phyloP scores from a whole-genome alignment of 1,140 invertebrate species.

The Stenopsyche tienmushanensis region DNA sequence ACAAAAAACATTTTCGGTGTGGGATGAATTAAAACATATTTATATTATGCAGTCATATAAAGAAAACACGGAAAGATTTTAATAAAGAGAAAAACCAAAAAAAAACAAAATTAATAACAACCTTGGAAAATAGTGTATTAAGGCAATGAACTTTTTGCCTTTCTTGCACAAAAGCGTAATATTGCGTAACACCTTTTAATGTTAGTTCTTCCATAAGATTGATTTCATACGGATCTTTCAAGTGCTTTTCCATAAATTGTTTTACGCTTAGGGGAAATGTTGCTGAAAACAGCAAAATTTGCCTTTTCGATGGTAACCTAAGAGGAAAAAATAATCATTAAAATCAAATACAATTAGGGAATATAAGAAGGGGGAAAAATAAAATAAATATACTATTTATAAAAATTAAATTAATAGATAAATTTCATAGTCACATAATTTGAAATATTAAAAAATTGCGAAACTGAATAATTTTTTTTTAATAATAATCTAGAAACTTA shows the following conservation, averaged over 20 bases:
- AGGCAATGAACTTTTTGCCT: conserved; percentile 99
- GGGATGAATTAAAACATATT: too few relatives aligned
- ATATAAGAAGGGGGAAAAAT: too few relatives aligned
- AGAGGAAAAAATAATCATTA: conserved; percentile 19
- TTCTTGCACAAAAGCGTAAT: conserved; percentile 99
- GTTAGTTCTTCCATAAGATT: conserved; percentile 99
- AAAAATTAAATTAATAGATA: not conserved
- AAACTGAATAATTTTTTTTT: too few relatives aligned
- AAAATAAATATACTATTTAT: not conserved
- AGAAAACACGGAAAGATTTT: too few relatives aligned
- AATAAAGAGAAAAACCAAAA: too few relatives aligned
- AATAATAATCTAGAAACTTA: too few relatives aligned
- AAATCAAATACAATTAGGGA: too few relatives aligned
- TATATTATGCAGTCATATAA: too few relatives aligned
- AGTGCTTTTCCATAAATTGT: conserved; percentile 97
- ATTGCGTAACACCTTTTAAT: conserved; percentile 98
- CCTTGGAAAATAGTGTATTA: conserved; percentile 99
- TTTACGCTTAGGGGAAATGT: conserved; percentile 99
- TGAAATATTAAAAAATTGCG: too few relatives aligned
- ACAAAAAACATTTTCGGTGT: too few relatives aligned
- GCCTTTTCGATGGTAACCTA: conserved; percentile 89
- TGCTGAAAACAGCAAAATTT: conserved; percentile 98
- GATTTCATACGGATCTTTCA: conserved; percentile 96
- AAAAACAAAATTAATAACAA: too few relatives aligned
- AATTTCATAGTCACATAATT: too few relatives aligned